These are phyloP conservation scores for Orientallactaga bullata DNA, from an alignment of 2,113 vertebrate genomes.

Conservation along the genomic window DNA sequence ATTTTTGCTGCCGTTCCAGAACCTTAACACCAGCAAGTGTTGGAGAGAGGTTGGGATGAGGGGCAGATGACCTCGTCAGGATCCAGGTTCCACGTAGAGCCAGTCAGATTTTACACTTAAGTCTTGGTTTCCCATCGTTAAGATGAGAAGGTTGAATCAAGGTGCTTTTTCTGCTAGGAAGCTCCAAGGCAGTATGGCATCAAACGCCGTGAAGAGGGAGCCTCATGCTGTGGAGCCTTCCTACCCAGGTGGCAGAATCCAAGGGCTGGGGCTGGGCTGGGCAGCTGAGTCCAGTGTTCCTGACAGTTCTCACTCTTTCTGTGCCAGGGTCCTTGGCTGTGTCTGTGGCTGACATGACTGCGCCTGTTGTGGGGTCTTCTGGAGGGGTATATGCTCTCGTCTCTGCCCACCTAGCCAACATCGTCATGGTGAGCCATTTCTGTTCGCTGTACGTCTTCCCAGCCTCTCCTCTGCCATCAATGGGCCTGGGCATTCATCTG, in stretches of 20 bases:
- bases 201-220: not conserved
- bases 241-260: not conserved
- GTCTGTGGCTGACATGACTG: conserved; percentile 97
- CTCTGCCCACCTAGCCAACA: conserved; percentile 97
- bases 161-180: not conserved
- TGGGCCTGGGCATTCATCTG: not conserved
- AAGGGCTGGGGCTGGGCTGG: not conserved
- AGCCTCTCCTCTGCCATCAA: not conserved
- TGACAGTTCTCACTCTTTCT: conserved; percentile 65
- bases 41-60: not conserved
- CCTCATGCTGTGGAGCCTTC: not conserved
- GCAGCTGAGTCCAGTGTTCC: not conserved
- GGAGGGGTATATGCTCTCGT: conserved; percentile 97
- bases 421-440: conserved; percentile 94
- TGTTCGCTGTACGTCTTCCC: not conserved
- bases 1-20: not conserved
- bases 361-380: conserved; percentile 96
- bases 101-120: not conserved
- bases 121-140: not conserved
- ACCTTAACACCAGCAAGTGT: rapidly evolving
- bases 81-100: not conserved
- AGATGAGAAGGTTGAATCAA: not conserved
- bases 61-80: not conserved
- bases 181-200: not conserved
- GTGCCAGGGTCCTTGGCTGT: conserved; percentile 94